A percentile compares a stretch with the other conserved stretches of the same genome.
These are phyloP conservation scores for Stichopus horrens DNA, from an alignment of 53 echinoderm and acorn worm species.

Conservation along the genomic window DNA sequence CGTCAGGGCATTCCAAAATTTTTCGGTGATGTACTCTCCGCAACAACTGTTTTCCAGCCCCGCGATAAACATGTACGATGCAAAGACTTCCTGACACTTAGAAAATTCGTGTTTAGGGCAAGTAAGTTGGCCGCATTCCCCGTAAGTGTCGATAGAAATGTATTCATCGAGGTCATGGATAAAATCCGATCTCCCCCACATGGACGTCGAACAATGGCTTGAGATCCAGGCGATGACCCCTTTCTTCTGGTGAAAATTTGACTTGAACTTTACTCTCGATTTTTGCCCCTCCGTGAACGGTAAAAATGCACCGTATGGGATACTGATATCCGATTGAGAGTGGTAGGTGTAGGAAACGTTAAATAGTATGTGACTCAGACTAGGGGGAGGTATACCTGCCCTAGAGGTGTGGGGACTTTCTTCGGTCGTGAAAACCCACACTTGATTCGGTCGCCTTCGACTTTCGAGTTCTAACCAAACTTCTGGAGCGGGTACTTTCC, in stretches of 20 bases:
- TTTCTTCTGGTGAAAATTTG: constrained; percentile 2
- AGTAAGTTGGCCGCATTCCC: constrained; percentile 58
- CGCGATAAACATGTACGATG: constrained; percentile 56
- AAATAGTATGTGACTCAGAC: background rate
- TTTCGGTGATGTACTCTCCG: constrained; percentile 65
- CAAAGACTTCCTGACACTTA: constrained; percentile 47
- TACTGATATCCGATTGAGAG: background rate
- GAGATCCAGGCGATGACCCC: constrained; percentile 62
- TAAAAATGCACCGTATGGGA: background rate
- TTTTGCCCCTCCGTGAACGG: background rate
- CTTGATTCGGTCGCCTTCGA: background rate
- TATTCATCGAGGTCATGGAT: constrained; percentile 36
- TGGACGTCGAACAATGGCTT: constrained; percentile 58
- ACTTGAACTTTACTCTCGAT: background rate
- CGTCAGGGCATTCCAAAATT: constrained; percentile 58
- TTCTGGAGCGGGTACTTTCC: too few relatives aligned
- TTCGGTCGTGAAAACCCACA: constrained; percentile 21
- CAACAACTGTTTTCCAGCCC: constrained; percentile 65
- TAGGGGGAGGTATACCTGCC: background rate
- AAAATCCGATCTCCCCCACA: constrained; percentile 67
- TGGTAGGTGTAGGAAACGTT: constrained; percentile 8
- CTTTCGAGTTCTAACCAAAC: background rate
- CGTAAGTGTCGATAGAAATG: constrained; percentile 55
- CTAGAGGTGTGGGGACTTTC: background rate
- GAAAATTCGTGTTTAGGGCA: constrained; percentile 44